Conservation (phyloP, 2,797 vertebrate genomes). For the Amblyraja radiata region DNA sequence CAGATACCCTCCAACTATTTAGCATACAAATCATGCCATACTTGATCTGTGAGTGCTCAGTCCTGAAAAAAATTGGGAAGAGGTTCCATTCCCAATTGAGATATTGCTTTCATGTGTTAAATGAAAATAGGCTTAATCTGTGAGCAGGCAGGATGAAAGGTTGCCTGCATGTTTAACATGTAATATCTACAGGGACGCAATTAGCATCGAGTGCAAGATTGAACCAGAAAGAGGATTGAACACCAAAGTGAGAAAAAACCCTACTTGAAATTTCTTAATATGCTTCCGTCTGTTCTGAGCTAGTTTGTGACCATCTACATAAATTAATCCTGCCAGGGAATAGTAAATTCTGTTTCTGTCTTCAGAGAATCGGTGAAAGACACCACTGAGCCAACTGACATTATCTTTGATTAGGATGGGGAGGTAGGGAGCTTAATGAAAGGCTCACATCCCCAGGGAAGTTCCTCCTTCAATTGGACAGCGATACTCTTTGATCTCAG, state of each 20-base stretch:
- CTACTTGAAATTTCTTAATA: background rate
- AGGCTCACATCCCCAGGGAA: background rate
- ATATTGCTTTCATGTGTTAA: constrained; percentile 17
- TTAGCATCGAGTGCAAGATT: background rate
- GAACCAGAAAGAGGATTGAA: background rate
- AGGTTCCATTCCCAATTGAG: constrained; percentile 17
- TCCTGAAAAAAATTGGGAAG: constrained; percentile 14
- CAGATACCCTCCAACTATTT: background rate
- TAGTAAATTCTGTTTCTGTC: background rate
- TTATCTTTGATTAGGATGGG: background rate
- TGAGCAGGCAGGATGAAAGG: constrained; percentile 20
- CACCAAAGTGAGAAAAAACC: background rate
- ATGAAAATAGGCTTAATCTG: constrained; percentile 12
- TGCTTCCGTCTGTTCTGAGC: background rate
- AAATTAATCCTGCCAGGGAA: background rate
- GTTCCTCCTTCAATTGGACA: background rate
- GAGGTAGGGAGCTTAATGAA: background rate
- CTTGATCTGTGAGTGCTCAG: background rate
- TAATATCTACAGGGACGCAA: constrained; percentile 20
- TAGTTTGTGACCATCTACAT: background rate
- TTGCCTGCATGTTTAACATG: constrained; percentile 24
- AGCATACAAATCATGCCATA: background rate
- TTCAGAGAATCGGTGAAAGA: background rate
- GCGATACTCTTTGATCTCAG: background rate
- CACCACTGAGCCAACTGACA: background rate